These are phyloP conservation scores for Eunapius fragilis DNA, from an alignment of 37 sponge, comb jelly and placozoan genomes.

Conservation along the genomic window DNA sequence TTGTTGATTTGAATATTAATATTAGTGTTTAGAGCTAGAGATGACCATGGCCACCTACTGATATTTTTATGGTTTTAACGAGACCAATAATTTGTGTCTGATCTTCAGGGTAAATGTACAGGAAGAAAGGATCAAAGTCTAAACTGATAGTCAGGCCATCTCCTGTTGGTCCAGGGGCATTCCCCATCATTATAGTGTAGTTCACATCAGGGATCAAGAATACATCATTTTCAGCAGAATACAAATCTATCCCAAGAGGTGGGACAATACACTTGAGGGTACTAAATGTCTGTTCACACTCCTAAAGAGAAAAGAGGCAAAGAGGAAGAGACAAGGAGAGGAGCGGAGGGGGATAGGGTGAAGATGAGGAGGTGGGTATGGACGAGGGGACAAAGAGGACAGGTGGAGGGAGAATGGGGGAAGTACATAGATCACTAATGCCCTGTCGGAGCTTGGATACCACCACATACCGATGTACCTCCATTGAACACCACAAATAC, in stretches of 20 bases:
- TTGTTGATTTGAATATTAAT: neutral
- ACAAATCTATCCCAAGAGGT: neutral
- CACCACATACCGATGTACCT: neutral
- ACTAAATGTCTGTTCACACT: neutral
- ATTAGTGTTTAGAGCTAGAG: no score
- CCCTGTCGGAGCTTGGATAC: neutral
- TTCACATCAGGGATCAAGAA: neutral
- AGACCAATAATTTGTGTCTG: neutral
- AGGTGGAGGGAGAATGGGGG: no score
- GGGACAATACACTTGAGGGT: neutral
- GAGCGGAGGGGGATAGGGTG: no score
- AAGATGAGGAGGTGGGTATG: no score
- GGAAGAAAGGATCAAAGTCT: neutral
- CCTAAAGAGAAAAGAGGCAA: neutral
- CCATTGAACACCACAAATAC: neutral
- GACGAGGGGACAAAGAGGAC: no score
- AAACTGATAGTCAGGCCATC: neutral
- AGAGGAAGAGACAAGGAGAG: no score
- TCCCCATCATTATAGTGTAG: neutral
- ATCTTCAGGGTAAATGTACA: neutral
- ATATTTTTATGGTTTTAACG: neutral
- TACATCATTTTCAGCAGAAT: no score
- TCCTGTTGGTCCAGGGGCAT: neutral
- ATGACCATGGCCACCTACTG: neutral
- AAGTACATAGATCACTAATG: no score